Percentiles rank a stretch among this genome's conserved stretches.
Evolutionary conservation across 2,888 invertebrate genomes (phyloP).

Genomic region (Ischnus inquisitorius): DNA sequence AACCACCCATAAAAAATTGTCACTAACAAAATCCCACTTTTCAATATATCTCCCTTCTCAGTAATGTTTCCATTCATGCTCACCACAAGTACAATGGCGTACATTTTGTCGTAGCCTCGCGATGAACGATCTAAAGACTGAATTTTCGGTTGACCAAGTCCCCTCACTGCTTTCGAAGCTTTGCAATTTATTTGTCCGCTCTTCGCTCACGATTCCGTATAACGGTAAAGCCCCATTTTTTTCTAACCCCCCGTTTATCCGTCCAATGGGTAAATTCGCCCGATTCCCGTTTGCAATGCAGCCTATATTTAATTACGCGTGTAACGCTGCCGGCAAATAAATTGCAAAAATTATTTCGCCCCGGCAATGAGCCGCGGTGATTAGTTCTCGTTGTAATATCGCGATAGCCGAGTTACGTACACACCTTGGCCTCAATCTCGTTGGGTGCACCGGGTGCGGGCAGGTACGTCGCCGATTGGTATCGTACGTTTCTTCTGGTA

Average conservation of each 20-base stretch:
- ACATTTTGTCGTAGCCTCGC: too few relatives aligned
- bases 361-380: not conserved
- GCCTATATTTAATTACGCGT: constrained; percentile 28
- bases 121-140: too few relatives aligned
- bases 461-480: constrained; percentile 19
- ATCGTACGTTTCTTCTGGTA: constrained; percentile 18
- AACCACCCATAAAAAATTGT: too few relatives aligned
- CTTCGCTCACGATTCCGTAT: not conserved
- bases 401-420: constrained; percentile 37
- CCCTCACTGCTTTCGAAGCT: too few relatives aligned
- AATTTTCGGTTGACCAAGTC: too few relatives aligned
- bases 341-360: constrained; percentile 36
- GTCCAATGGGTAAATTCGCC: constrained; percentile 6
- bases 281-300: not conserved
- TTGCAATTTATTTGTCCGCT: too few relatives aligned
- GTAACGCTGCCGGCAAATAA: constrained; percentile 18
- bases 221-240: not conserved
- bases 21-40: too few relatives aligned
- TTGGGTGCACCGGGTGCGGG: constrained; percentile 28
- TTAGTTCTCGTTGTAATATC: constrained; percentile 34
- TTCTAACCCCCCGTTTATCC: constrained; percentile 7
- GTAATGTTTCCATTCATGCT: too few relatives aligned
- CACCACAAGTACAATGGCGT: too few relatives aligned
- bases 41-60: too few relatives aligned
- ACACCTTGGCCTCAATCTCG: constrained; percentile 61